These are phyloP conservation scores for Stichopus horrens DNA, from an alignment of 53 echinoderm and acorn worm genomes.

Conservation along the genomic window DNA sequence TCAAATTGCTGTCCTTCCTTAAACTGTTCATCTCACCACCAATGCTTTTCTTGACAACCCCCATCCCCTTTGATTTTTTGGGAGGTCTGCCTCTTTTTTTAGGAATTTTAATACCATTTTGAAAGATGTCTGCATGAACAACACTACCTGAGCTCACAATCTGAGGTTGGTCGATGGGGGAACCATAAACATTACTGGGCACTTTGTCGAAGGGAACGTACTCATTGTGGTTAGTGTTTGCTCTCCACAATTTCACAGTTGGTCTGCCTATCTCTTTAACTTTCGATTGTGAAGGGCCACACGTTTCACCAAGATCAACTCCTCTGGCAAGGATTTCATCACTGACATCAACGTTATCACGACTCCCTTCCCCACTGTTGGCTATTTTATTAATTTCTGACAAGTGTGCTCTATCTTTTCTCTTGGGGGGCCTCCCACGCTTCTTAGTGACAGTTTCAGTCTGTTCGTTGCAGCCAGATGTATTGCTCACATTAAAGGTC, in stretches of 20 bases:
- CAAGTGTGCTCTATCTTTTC: too few relatives aligned
- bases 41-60: background rate
- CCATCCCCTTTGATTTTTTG: background rate
- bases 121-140: background rate
- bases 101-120: background rate
- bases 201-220: background rate
- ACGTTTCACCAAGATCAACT: background rate
- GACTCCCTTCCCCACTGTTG: background rate
- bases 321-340: background rate
- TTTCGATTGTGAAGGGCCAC: background rate
- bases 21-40: background rate
- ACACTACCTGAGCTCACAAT: background rate
- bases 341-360: background rate
- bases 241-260: background rate
- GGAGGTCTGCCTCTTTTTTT: background rate
- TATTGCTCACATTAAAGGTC: too few relatives aligned
- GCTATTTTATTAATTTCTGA: background rate
- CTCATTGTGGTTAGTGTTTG: background rate
- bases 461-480: too few relatives aligned
- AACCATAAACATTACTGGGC: background rate
- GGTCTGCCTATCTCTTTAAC: slow-evolving; percentile 1
- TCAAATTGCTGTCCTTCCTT: too few relatives aligned
- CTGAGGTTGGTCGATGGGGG: background rate
- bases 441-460: too few relatives aligned
- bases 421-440: too few relatives aligned